phyloP scores from a whole-genome alignment of 1,140 invertebrate species.

The Augochlora pura region DNA sequence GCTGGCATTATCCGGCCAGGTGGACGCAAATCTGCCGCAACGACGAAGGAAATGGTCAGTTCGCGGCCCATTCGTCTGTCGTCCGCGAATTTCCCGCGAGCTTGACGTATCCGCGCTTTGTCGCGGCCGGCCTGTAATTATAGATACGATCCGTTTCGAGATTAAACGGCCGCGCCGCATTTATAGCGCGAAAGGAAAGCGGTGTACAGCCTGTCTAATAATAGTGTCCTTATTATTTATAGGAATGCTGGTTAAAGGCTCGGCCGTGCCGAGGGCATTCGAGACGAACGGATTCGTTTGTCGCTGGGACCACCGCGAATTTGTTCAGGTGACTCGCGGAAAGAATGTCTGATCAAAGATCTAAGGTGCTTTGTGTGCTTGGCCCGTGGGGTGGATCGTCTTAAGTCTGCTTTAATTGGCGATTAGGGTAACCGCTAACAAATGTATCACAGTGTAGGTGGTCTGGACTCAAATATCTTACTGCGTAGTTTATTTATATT shows the following conservation, averaged over 20 bases:
- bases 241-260: background rate
- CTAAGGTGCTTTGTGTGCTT: too few relatives aligned
- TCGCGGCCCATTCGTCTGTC: background rate
- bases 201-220: constrained; percentile 3
- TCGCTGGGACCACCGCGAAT: too few relatives aligned
- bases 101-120: background rate
- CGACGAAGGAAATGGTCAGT: constrained; percentile 42
- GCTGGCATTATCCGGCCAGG: background rate
- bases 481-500: too few relatives aligned
- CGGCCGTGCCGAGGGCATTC: too few relatives aligned
- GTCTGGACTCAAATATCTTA: too few relatives aligned
- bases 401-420: too few relatives aligned
- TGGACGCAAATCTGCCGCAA: constrained; percentile 22
- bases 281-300: background rate
- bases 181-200: constrained; percentile 21
- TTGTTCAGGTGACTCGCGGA: too few relatives aligned
- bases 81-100: background rate
- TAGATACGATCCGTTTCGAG: constrained; percentile 37
- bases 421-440: too few relatives aligned
- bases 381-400: too few relatives aligned
- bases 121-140: constrained; percentile 28
- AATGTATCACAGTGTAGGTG: too few relatives aligned
- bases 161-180: constrained; percentile 23
- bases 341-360: too few relatives aligned
- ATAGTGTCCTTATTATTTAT: constrained; percentile 36